Conservation (phyloP, 2,888 invertebrate genomes). For the Calameuta filiformis region DNA sequence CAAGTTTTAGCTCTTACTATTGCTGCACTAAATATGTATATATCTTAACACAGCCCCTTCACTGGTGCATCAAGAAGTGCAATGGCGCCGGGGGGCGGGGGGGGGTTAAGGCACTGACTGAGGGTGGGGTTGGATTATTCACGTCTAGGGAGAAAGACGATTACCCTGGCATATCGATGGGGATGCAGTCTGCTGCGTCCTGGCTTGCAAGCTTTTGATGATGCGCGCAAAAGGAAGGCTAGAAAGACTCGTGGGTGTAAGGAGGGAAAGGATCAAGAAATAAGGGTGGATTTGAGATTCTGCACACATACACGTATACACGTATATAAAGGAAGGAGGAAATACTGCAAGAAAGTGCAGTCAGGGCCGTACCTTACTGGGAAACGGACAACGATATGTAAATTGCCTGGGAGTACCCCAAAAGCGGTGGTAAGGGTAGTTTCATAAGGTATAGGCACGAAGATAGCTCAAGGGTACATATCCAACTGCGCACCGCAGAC, state of each 20-base stretch:
- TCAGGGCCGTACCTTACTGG: constrained; percentile 36
- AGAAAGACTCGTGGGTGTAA: constrained; percentile 15
- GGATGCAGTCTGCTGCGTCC: background rate
- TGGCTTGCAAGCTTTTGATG: constrained; percentile 1
- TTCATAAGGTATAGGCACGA: background rate
- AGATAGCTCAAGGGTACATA: background rate
- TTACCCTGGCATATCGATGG: background rate
- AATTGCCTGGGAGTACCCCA: background rate
- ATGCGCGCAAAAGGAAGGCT: constrained; percentile 11
- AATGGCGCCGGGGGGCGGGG: background rate
- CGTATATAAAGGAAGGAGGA: background rate
- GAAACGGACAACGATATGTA: constrained; percentile 45
- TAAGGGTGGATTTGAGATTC: constrained; percentile 20
- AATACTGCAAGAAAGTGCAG: background rate
- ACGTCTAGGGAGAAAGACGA: background rate
- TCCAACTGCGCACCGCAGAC: background rate
- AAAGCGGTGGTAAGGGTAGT: background rate
- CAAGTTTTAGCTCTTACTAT: background rate
- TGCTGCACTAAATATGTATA: background rate
- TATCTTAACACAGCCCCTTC: background rate
- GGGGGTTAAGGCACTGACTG: background rate
- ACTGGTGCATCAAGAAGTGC: background rate
- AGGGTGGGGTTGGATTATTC: background rate
- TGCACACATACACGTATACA: constrained; percentile 3
- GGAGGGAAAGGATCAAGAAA: constrained; percentile 14